Conservation (phyloP, 2,888 invertebrate species). For the Cynaeus angustus region DNA sequence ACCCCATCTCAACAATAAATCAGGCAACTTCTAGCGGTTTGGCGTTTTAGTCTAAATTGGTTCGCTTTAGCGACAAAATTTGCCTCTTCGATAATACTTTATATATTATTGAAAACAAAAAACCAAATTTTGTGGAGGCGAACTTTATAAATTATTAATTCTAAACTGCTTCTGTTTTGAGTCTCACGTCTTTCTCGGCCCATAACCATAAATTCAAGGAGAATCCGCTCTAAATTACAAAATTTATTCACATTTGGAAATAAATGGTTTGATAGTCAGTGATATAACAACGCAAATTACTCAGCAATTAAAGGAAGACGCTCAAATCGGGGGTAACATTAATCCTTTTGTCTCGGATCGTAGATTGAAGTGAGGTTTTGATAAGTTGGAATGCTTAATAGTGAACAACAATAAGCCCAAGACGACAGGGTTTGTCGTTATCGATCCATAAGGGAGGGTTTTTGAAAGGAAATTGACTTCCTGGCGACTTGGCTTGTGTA, state of each 20-base stretch:
- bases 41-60: conserved; percentile 8
- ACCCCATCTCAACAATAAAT: conserved; percentile 8
- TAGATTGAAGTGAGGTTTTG: conserved; percentile 12
- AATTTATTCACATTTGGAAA: neutral
- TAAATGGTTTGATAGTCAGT: conserved; percentile 9
- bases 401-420: conserved; percentile 19
- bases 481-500: conserved; percentile 4
- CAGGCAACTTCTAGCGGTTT: conserved; percentile 8
- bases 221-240: neutral
- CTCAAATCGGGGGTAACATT: conserved; percentile 20
- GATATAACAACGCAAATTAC: conserved; percentile 19
- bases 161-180: no score
- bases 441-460: conserved; percentile 29
- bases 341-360: conserved; percentile 23
- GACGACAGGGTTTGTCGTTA: conserved; percentile 16
- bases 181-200: neutral
- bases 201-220: neutral
- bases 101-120: neutral
- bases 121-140: no score
- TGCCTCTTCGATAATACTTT: neutral
- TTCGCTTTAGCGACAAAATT: neutral
- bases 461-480: conserved; percentile 38
- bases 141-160: no score
- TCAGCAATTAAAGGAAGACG: conserved; percentile 21
- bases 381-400: conserved; percentile 34